phyloP scores from a whole-genome alignment of 2,797 vertebrate species.

The Cirrhinus molitorella region DNA sequence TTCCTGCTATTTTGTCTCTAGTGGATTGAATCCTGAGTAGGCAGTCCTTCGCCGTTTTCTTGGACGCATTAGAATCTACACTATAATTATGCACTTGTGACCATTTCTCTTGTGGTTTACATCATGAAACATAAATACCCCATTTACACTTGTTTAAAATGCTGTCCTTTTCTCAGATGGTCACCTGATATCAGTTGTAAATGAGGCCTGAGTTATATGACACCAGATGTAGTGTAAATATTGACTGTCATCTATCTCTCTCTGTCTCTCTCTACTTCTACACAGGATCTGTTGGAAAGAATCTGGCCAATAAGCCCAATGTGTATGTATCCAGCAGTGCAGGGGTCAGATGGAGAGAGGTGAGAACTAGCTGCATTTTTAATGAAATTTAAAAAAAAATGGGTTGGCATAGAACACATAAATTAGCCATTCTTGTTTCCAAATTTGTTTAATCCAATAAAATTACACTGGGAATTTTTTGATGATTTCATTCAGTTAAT shows the following conservation, averaged over 20 bases:
- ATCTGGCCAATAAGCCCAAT: conserved; percentile 93
- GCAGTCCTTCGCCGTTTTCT: not conserved
- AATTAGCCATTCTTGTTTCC: not conserved
- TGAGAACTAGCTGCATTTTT: conserved; percentile 68
- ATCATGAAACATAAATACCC: not conserved
- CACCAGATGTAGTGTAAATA: not conserved
- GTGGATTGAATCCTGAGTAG: not conserved
- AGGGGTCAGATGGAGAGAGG: conserved; percentile 95
- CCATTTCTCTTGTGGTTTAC: not conserved
- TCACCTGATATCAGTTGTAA: not conserved
- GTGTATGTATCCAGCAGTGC: conserved; percentile 96
- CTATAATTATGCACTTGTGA: not conserved
- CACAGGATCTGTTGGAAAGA: conserved; percentile 91
- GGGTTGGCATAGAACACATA: not conserved
- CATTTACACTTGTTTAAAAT: not conserved
- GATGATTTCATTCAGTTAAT: not conserved
- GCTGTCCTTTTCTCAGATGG: conserved; percentile 27
- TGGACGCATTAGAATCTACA: not conserved
- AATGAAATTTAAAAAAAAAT: not conserved
- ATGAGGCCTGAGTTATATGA: not conserved
- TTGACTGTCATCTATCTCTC: not conserved
- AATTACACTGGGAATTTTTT: not conserved
- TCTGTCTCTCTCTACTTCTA: not conserved
- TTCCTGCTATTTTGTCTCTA: conserved; percentile 1
- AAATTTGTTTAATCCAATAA: not conserved